Percentiles rank a stretch among this genome's conserved stretches.
phyloP scores from a whole-genome alignment of 2,888 invertebrate species.

The Nipponacmea schrenckii region DNA sequence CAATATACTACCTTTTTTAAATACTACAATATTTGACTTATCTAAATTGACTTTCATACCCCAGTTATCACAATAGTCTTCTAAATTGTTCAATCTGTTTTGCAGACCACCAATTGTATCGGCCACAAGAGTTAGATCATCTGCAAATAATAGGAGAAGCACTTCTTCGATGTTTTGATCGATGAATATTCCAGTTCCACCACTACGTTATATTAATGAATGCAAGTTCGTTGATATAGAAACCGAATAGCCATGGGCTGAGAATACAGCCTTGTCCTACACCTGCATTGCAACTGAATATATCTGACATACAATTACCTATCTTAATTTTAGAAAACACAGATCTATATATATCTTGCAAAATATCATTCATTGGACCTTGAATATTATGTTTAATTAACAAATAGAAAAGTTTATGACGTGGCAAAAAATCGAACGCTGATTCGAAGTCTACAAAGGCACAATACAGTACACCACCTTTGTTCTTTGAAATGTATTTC shows the following conservation, averaged over 20 bases:
- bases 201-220: no score
- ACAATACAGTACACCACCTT: constrained; percentile 10
- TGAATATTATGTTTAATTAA: neutral
- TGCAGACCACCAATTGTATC: no score
- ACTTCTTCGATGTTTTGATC: no score
- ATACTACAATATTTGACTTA: no score
- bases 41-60: no score
- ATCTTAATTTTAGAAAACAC: neutral
- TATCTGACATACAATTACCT: neutral
- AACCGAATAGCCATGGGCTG: neutral
- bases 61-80: no score
- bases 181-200: no score
- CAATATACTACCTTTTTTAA: no score
- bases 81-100: no score
- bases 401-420: neutral
- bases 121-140: no score
- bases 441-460: neutral
- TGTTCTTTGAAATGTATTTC: neutral
- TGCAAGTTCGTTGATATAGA: neutral
- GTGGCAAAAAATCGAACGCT: neutral
- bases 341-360: neutral
- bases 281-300: neutral
- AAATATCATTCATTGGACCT: neutral
- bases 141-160: no score
- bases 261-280: neutral